A percentile compares a stretch with the other conserved stretches of the same genome.
Evolutionary conservation across 2,888 invertebrate genomes (phyloP).

Genomic region (Eupithecia pulchellata): DNA sequence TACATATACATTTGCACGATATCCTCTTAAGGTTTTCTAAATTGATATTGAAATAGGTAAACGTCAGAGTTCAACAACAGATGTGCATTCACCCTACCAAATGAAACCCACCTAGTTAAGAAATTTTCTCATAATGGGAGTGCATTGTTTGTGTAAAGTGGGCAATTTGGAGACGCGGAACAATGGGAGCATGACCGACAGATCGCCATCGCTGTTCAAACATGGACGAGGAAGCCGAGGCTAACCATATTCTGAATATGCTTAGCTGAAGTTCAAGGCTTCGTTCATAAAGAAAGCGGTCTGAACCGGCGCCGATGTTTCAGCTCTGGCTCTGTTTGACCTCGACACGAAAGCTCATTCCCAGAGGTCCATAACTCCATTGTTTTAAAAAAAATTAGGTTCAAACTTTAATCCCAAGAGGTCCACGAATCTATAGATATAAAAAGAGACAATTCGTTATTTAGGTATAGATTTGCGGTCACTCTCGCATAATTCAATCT

Average conservation of each 20-base stretch:
- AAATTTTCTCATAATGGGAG: conserved; percentile 46
- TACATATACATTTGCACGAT: background rate
- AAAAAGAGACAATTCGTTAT: background rate
- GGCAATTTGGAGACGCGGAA: conserved; percentile 67
- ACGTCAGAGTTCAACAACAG: conserved; percentile 10
- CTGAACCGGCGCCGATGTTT: background rate
- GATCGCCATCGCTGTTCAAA: conserved; percentile 69
- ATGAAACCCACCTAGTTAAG: conserved; percentile 54
- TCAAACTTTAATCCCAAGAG: no score
- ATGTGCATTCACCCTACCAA: conserved; percentile 9
- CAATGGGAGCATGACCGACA: conserved; percentile 77
- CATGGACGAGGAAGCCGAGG: conserved; percentile 58
- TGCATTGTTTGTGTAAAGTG: conserved; percentile 63
- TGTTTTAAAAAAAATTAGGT: no score
- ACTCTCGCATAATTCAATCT: background rate
- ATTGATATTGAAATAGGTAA: background rate
- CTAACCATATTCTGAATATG: conserved; percentile 64
- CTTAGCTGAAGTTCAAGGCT: conserved; percentile 47
- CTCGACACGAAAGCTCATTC: no score
- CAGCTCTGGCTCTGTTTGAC: background rate
- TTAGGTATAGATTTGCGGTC: background rate
- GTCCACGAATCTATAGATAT: no score
- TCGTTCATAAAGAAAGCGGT: conserved; percentile 10
- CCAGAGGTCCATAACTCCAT: no score
- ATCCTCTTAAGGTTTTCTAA: background rate